phyloP scores from a whole-genome alignment of 2,888 invertebrate species.

The Muscina levida region DNA sequence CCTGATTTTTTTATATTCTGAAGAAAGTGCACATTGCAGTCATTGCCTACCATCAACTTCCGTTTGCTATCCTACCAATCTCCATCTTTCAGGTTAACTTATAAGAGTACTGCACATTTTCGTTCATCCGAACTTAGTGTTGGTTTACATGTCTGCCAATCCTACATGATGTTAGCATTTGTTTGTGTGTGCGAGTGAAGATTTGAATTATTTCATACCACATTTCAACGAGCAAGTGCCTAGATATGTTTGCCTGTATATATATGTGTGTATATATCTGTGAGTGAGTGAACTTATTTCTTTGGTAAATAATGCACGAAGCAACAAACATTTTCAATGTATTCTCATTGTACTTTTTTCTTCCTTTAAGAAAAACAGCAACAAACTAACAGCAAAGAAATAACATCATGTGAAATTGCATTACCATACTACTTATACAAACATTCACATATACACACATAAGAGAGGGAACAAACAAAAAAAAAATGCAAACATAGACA shows the following conservation, averaged over 20 bases:
- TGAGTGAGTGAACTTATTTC: conserved; percentile 29
- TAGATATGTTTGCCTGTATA: not conserved
- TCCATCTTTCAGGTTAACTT: conserved; percentile 4
- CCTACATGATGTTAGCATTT: not conserved
- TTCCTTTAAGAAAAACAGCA: no score
- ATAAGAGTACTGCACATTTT: no score
- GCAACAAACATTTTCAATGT: conserved; percentile 31
- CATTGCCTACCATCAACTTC: conserved; percentile 5
- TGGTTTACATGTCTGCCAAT: conserved; percentile 28
- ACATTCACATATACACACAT: no score
- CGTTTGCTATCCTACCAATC: not conserved
- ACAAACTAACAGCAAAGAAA: conserved; percentile 22
- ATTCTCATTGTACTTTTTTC: no score
- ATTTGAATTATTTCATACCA: conserved; percentile 7
- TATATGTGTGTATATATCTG: no score
- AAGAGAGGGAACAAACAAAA: no score
- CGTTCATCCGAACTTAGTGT: no score
- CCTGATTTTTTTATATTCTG: no score
- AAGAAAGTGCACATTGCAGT: not conserved
- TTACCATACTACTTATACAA: conserved; percentile 34
- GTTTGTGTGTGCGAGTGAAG: conserved; percentile 6
- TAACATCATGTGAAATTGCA: conserved; percentile 35
- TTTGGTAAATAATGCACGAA: conserved; percentile 31
- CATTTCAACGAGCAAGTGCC: not conserved
- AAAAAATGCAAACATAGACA: not conserved